These are phyloP conservation scores for Liparis tanakae DNA, from an alignment of 2,797 vertebrate species.

Conservation along the genomic window DNA sequence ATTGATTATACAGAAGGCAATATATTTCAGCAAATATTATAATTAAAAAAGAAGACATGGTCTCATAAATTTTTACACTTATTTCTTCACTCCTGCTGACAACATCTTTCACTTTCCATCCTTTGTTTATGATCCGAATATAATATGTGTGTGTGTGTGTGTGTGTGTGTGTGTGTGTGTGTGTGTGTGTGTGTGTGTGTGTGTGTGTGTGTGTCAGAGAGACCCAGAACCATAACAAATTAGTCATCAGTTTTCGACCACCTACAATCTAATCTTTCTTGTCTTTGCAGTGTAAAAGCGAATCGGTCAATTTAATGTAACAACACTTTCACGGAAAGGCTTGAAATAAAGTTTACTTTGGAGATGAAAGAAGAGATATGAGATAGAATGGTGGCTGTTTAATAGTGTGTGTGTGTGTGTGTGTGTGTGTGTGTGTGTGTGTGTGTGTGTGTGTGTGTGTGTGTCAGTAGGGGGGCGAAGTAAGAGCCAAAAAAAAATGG, in stretches of 20 bases:
- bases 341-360: constrained; percentile 55
- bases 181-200: too few species aligned
- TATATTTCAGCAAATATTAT: background rate
- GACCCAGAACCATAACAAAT: background rate
- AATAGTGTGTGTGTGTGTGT: constrained; percentile 4
- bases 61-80: background rate
- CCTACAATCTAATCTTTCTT: constrained; percentile 14
- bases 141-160: too few species aligned
- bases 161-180: too few species aligned
- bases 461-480: too few species aligned
- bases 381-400: constrained; percentile 37
- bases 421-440: background rate
- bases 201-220: too few species aligned
- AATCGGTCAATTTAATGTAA: constrained; percentile 21
- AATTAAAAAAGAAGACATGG: background rate
- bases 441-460: background rate
- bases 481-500: too few species aligned
- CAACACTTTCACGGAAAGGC: constrained; percentile 17
- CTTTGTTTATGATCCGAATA: too few species aligned
- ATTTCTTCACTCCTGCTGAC: background rate
- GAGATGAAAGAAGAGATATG: constrained; percentile 35
- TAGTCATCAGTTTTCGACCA: background rate
- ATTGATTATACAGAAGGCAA: constrained; percentile 2
- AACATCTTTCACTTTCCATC: background rate
- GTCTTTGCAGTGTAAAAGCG: constrained; percentile 15